Evolutionary conservation across 2,797 vertebrate species (phyloP).

Genomic region (Leptoclinus maculatus): DNA sequence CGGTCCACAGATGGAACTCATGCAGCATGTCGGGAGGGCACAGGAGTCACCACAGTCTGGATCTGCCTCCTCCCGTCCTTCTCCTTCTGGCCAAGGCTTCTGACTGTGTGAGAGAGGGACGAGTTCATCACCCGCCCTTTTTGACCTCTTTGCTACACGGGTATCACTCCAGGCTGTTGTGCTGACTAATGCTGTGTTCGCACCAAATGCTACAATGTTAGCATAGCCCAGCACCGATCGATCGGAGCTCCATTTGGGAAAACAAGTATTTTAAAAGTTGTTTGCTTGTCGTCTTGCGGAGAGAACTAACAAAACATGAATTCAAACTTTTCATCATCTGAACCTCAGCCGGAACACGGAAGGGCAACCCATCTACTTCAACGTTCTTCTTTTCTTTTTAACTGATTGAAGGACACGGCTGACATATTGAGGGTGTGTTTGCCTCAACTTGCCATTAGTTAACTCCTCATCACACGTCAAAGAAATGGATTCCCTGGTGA

Average conservation of each 20-base stretch:
- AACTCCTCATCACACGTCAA: background rate
- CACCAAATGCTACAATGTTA: too few relatives aligned
- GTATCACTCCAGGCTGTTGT: slow-evolving; percentile 9
- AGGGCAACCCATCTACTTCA: background rate
- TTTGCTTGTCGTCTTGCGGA: too few relatives aligned
- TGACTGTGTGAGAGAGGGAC: background rate
- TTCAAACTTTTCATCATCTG: background rate
- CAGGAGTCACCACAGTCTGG: slow-evolving; percentile 3
- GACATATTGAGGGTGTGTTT: background rate
- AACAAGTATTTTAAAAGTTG: too few relatives aligned
- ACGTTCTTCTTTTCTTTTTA: background rate
- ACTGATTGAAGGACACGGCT: slow-evolving; percentile 4
- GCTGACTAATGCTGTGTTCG: slow-evolving; percentile 6
- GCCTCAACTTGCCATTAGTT: background rate
- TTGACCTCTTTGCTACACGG: background rate
- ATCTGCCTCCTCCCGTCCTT: background rate
- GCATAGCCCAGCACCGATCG: too few relatives aligned
- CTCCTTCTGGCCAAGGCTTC: slow-evolving; percentile 14
- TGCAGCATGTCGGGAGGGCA: background rate
- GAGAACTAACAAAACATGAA: too few relatives aligned
- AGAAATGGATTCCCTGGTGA: slow-evolving; percentile 7
- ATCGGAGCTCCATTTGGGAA: too few relatives aligned
- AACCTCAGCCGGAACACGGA: background rate
- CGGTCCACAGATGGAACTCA: slow-evolving; percentile 2
- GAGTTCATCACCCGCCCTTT: background rate